Evolutionary conservation across 2,888 invertebrate species (phyloP), one percentile per base, ranked within the genome.

Genomic region (Elegia similella): DNA sequence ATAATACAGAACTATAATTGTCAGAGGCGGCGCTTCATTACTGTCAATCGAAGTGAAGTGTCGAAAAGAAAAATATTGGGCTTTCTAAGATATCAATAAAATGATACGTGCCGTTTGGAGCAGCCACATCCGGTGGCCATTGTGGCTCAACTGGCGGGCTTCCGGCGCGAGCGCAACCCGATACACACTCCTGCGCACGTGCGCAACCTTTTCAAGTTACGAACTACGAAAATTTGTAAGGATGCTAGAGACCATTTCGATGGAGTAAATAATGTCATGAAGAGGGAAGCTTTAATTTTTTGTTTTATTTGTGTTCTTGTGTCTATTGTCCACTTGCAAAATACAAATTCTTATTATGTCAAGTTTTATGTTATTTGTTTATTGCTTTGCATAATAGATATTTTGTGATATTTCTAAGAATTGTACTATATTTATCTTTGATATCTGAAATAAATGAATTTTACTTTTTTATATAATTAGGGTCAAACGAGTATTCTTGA

Each of bases 121-220:
- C 84, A 82, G 88, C 90, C 90, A 90, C 90, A 87, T 91, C 91
- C 91, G 88, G 88, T 77, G 70, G 72, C 83, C 84, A 90, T 91
- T 91, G 88, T 91, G 80, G 82, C 82, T 82, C 83, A 78, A 80
- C 84, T 50, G 78, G 76, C 75, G 72, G 75, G 74, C 85, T 91
- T 91, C 91, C 91, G 91, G 88, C 78, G 88, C 85, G 90, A 90
- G 88, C 78, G 88, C 86, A 91, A 91, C 90, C 83, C 89, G 90
- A 91, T 89, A 88, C 84, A 79, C 84, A 88, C 91, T 90, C 90
- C 83, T 83, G 91, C 91, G 90, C 91, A 91, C 91, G 91, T 90
- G 91, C 91, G 90, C 83, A 76, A 82, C 84, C 88, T 88, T 89
- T 87, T 86, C 84, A 84, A 85, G 86, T 78, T 79, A 82, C 72